Base-by-base conservation (phyloP, 2,888 invertebrate species). In the Netelia inedita region DNA sequence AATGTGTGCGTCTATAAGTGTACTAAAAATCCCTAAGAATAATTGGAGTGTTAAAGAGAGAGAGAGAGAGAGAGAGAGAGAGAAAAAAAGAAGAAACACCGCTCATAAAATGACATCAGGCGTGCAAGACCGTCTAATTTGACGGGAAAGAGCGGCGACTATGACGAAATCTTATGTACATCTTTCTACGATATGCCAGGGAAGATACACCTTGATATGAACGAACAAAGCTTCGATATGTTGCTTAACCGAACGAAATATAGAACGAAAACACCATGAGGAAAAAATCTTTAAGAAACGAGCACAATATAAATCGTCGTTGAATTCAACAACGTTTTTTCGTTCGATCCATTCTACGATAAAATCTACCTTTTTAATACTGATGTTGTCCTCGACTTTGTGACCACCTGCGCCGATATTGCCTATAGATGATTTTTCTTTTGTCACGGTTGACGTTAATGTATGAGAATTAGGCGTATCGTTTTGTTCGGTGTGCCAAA, bases 361-460 rank as follows among this genome's bases (percentile, higher is more conserved):
- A 43, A 71, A 85, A 63, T 87, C 87, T 87, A 93, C 93, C 93
- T 93, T 93, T 90, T 93, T 93, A 79, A 88, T 68, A 91, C 90
- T 89, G 89, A 35, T 35, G 35, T 87, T 88, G 88, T 93, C 93
- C 87, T 93, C 92, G 86, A 90, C 87, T 91, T 92, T 93, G 89
- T 89, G 91, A 85, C 91, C 87, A 79, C 89, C 85, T 79, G 89
- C 89, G 88, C 87, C 88, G 87, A 90, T 86, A 91, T 89, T 91
- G 86, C 90, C 88, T 88, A 90, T 88, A 75, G 91, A 88, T 86
- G 92, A 89, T 86, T 93, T 93, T 90, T 92, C 93, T 91, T 92
- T 93, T 79, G 89, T 88, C 87, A 92, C 86, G 75, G 88, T 88
- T 85, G 90, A 89, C 87, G 88, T 91, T 91, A 93, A 90, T 85